Evolutionary conservation across 2,797 vertebrate genomes (phyloP).

Genomic region (Sphenopsis melanotis): DNA sequence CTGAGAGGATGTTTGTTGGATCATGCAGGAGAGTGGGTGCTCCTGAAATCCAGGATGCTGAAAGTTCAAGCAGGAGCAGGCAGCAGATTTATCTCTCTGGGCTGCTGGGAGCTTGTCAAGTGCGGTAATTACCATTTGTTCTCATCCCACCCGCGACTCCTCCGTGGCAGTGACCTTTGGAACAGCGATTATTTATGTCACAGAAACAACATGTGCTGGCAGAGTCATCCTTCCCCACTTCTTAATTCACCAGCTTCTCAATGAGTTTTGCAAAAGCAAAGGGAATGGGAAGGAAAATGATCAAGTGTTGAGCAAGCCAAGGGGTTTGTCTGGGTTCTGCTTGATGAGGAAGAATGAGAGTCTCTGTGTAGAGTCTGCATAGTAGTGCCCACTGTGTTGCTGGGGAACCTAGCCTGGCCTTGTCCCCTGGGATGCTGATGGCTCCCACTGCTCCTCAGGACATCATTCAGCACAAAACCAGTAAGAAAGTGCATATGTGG

Average conservation of each 20-base stretch:
- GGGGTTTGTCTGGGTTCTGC: background rate
- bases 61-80: background rate
- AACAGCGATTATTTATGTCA: background rate
- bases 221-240: background rate
- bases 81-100: conserved; percentile 11
- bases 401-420: background rate
- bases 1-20: conserved; percentile 27
- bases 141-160: background rate
- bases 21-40: background rate
- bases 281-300: background rate
- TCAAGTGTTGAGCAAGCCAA: background rate
- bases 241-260: background rate
- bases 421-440: background rate
- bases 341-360: background rate
- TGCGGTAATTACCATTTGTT: background rate
- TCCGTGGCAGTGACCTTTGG: background rate
- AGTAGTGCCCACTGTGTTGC: accelerated
- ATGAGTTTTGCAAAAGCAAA: background rate
- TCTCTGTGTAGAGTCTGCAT: background rate
- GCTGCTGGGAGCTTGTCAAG: background rate
- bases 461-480: background rate
- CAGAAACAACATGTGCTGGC: background rate
- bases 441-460: background rate
- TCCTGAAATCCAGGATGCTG: background rate
- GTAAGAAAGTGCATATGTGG: background rate